phyloP scores from a whole-genome alignment of 2,797 vertebrate species.

The Poecilia picta region DNA sequence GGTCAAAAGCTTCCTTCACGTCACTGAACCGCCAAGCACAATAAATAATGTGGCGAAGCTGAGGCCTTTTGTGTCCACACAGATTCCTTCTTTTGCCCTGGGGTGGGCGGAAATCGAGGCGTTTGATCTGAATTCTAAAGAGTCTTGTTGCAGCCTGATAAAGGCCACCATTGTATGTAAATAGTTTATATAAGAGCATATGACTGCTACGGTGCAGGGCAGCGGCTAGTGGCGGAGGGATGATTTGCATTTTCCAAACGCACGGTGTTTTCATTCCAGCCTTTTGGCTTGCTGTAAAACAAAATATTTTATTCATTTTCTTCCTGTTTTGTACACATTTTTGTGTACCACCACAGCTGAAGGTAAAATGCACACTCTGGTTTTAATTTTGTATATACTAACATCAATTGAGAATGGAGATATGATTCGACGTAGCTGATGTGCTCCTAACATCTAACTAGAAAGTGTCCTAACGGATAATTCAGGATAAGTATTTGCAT shows the following conservation, averaged over 20 bases:
- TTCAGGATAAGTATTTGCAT: neutral
- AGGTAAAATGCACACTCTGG: constrained; percentile 78
- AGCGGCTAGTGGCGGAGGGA: constrained; percentile 84
- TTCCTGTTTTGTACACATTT: constrained; percentile 78
- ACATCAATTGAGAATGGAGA: constrained; percentile 29
- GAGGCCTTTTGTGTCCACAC: constrained; percentile 87
- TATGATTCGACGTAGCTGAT: constrained; percentile 25
- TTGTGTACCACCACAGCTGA: constrained; percentile 82
- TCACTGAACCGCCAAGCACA: constrained; percentile 76
- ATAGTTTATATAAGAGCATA: constrained; percentile 96
- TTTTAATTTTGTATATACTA: constrained; percentile 57
- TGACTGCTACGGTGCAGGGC: constrained; percentile 93
- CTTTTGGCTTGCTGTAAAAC: constrained; percentile 65
- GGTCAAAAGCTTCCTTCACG: constrained; percentile 77
- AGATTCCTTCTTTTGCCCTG: constrained; percentile 85
- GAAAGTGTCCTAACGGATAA: constrained; percentile 18
- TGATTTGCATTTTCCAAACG: constrained; percentile 84
- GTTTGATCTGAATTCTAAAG: constrained; percentile 98
- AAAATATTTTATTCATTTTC: constrained; percentile 69
- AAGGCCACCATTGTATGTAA: constrained; percentile 94
- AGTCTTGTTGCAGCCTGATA: constrained; percentile 91
- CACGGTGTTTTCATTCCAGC: constrained; percentile 74
- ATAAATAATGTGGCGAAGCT: constrained; percentile 82
- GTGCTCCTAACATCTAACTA: constrained; percentile 11
- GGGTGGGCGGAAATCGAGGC: constrained; percentile 96